Percentiles rank a stretch among this genome's conserved stretches.
phyloP scores from a whole-genome alignment of 1,140 invertebrate genomes.

The Sminthurides bifidus region DNA sequence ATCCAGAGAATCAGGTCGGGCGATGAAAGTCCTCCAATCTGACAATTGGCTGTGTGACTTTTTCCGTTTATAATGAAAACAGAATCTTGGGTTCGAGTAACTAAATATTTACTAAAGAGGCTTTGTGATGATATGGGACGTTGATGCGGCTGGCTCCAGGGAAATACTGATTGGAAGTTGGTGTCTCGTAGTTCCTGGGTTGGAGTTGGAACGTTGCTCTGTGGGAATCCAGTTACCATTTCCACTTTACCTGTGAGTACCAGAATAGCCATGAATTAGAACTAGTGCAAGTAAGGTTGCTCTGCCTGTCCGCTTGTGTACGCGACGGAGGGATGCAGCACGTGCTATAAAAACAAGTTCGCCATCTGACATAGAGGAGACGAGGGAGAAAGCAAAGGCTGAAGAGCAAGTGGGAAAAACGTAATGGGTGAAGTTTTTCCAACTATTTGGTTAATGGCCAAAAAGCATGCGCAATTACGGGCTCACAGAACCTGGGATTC shows the following conservation, averaged over 20 bases:
- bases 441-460: too few relatives aligned
- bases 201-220: slow-evolving; percentile 39
- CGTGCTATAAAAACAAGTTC: too few relatives aligned
- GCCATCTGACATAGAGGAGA: too few relatives aligned
- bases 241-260: slow-evolving; percentile 54
- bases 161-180: slow-evolving; percentile 1
- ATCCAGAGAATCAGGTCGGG: slow-evolving; percentile 57
- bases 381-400: too few relatives aligned
- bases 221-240: slow-evolving; percentile 57
- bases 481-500: too few relatives aligned
- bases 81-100: slow-evolving; percentile 57
- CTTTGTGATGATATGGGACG: slow-evolving; percentile 56
- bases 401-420: too few relatives aligned
- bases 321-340: too few relatives aligned
- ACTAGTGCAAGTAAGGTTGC: too few relatives aligned
- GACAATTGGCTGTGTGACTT: slow-evolving; percentile 61
- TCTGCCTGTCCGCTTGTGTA: too few relatives aligned
- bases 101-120: slow-evolving; percentile 62
- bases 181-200: too few relatives aligned
- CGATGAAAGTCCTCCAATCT: slow-evolving; percentile 55
- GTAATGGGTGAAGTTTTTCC: too few relatives aligned
- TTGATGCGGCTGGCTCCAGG: slow-evolving; percentile 34
- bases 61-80: slow-evolving; percentile 62
- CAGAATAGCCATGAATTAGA: slow-evolving; percentile 8
- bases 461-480: too few relatives aligned